Evolutionary conservation across 2,113 vertebrate species (phyloP).

Genomic region (Phrynosoma platyrhinos): DNA sequence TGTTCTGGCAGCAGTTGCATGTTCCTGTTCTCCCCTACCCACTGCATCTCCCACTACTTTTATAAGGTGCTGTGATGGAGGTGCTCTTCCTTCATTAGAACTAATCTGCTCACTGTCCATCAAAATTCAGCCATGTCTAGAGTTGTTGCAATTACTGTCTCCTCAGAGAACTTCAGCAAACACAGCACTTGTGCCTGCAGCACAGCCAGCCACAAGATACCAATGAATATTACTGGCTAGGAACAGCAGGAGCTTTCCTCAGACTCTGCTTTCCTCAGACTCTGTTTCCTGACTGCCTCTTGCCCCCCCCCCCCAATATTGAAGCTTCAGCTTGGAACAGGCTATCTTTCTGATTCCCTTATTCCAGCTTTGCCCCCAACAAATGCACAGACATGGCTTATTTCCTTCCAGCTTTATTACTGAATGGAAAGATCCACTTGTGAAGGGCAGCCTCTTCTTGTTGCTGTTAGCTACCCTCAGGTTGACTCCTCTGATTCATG

Average conservation of each 20-base stretch:
- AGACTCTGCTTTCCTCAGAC: not conserved
- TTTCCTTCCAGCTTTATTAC: too few relatives aligned
- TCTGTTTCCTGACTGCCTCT: not conserved
- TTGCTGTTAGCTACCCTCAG: too few relatives aligned
- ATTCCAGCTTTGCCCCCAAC: not conserved
- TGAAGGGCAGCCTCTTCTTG: too few relatives aligned
- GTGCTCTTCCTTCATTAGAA: not conserved
- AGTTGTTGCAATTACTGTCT: constrained; percentile 17
- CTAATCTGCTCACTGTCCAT: constrained; percentile 2
- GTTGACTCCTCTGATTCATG: too few relatives aligned
- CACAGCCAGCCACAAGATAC: constrained; percentile 22
- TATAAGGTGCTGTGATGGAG: not conserved
- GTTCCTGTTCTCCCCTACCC: not conserved
- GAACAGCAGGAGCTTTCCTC: not conserved
- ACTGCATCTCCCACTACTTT: not conserved
- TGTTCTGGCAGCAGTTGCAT: not conserved
- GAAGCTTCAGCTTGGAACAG: not conserved
- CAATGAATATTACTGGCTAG: constrained; percentile 28
- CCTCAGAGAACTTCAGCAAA: not conserved
- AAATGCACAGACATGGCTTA: not conserved
- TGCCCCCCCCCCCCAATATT: too few relatives aligned
- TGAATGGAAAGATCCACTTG: too few relatives aligned
- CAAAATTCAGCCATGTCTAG: constrained; percentile 6
- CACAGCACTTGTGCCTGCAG: not conserved
- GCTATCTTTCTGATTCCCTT: not conserved